Evolutionary conservation across 2,888 invertebrate species (phyloP).

Genomic region (Anodontia alba): DNA sequence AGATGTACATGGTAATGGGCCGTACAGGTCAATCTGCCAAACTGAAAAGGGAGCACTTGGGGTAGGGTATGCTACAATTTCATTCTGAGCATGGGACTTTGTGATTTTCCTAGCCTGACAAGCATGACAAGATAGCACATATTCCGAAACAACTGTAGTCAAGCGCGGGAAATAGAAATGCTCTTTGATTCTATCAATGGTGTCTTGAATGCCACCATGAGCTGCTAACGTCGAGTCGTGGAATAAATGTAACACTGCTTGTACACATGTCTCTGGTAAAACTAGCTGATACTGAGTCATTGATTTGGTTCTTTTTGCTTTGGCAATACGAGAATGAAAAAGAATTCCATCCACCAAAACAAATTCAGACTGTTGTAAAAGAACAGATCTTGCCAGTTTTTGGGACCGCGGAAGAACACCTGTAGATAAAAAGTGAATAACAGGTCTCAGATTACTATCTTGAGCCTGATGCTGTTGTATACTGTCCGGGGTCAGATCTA

Average conservation of each 20-base stretch:
- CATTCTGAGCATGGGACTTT: too few species aligned
- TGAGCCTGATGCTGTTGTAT: slow-evolving; percentile 24
- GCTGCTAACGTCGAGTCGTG: slow-evolving; percentile 39
- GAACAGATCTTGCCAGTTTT: slow-evolving; percentile 28
- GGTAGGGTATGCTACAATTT: slow-evolving; percentile 14
- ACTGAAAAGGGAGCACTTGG: slow-evolving; percentile 32
- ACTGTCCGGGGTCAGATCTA: slow-evolving; percentile 25
- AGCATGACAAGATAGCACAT: slow-evolving; percentile 42
- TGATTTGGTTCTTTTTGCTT: slow-evolving; percentile 21
- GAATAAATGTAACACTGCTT: slow-evolving; percentile 26
- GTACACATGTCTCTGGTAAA: slow-evolving; percentile 26
- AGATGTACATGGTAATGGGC: slow-evolving; percentile 6
- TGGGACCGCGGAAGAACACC: too few species aligned
- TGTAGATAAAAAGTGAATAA: too few species aligned
- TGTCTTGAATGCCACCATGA: slow-evolving; percentile 55
- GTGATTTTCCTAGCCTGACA: too few species aligned
- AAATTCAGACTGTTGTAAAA: slow-evolving; percentile 42
- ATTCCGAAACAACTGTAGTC: slow-evolving; percentile 29
- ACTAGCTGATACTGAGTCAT: slow-evolving; percentile 33
- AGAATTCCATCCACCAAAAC: slow-evolving; percentile 32
- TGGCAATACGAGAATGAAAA: slow-evolving; percentile 22
- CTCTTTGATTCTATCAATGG: slow-evolving; percentile 38
- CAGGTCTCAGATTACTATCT: slow-evolving; percentile 31
- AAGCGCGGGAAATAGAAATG: slow-evolving; percentile 36
- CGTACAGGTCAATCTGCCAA: slow-evolving; percentile 31